phyloP scores from a whole-genome alignment of 2,888 invertebrate species.

The Lampropteryx suffumata region DNA sequence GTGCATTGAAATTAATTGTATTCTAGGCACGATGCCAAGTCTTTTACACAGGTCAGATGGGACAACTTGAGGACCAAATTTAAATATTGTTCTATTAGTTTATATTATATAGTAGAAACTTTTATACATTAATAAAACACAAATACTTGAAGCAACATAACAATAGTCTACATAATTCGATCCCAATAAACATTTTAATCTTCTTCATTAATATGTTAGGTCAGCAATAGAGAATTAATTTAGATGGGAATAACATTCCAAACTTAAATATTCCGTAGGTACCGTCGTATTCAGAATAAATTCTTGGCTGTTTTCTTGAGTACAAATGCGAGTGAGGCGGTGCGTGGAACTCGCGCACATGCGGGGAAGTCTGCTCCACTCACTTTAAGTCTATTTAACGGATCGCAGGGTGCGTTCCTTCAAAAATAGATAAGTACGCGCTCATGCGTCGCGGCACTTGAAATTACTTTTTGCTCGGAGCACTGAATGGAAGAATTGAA shows the following conservation, averaged over 20 bases:
- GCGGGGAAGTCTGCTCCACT: slow-evolving; percentile 73
- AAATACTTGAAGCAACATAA: too few relatives aligned
- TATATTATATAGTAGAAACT: too few relatives aligned
- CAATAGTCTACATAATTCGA: too few relatives aligned
- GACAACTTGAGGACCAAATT: slow-evolving; percentile 18
- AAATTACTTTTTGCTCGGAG: slow-evolving; percentile 77
- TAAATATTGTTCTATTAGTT: slow-evolving; percentile 16
- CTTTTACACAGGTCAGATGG: slow-evolving; percentile 22
- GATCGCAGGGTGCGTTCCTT: slow-evolving; percentile 70
- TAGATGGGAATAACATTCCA: slow-evolving; percentile 28
- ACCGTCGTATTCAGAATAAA: slow-evolving; percentile 44
- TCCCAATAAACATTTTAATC: slow-evolving; percentile 30
- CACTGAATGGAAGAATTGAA: slow-evolving; percentile 74
- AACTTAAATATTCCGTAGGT: slow-evolving; percentile 31
- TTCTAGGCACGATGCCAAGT: slow-evolving; percentile 25
- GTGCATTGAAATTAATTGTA: slow-evolving; percentile 22
- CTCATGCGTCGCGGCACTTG: slow-evolving; percentile 71
- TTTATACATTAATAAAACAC: too few relatives aligned
- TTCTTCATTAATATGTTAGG: slow-evolving; percentile 34
- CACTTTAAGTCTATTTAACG: slow-evolving; percentile 74
- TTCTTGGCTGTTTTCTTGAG: slow-evolving; percentile 55
- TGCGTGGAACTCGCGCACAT: slow-evolving; percentile 68
- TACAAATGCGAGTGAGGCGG: slow-evolving; percentile 59
- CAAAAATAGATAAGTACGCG: slow-evolving; percentile 72
- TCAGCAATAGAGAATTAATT: slow-evolving; percentile 36